phyloP scores from a whole-genome alignment of 2,113 vertebrate species.

The Sturnira hondurensis region DNA sequence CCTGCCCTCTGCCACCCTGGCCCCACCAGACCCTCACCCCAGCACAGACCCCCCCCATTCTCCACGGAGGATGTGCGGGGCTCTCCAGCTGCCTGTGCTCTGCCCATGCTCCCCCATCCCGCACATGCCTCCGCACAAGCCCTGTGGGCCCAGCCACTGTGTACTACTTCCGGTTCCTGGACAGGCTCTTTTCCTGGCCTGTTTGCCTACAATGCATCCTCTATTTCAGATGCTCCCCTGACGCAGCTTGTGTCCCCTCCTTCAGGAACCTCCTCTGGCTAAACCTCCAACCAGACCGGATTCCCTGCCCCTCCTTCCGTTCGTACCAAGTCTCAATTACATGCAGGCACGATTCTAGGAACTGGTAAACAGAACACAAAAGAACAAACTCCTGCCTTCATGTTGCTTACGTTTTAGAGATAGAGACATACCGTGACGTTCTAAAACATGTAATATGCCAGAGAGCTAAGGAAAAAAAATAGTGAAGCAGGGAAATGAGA shows the following conservation, averaged over 20 bases:
- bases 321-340: background rate
- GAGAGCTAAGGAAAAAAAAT: background rate
- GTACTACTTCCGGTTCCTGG: background rate
- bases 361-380: background rate
- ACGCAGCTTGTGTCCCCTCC: background rate
- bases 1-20: background rate
- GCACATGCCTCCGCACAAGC: fast-evolving
- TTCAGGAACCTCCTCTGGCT: constrained; percentile 10
- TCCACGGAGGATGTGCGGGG: background rate
- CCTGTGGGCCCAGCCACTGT: background rate
- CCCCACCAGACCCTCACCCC: background rate
- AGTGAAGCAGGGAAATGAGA: background rate
- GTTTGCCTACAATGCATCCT: background rate
- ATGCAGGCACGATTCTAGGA: background rate
- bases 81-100: background rate
- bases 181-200: background rate
- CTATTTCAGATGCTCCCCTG: background rate
- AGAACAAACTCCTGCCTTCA: background rate
- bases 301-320: background rate
- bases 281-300: background rate
- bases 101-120: background rate
- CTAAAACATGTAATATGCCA: background rate
- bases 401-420: background rate
- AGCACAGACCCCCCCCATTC: too few species aligned
- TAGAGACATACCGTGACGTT: background rate